Evolutionary conservation across 2,888 invertebrate species (phyloP), one percentile per base, ranked within the genome.

Genomic region (Lepidonotus clava): DNA sequence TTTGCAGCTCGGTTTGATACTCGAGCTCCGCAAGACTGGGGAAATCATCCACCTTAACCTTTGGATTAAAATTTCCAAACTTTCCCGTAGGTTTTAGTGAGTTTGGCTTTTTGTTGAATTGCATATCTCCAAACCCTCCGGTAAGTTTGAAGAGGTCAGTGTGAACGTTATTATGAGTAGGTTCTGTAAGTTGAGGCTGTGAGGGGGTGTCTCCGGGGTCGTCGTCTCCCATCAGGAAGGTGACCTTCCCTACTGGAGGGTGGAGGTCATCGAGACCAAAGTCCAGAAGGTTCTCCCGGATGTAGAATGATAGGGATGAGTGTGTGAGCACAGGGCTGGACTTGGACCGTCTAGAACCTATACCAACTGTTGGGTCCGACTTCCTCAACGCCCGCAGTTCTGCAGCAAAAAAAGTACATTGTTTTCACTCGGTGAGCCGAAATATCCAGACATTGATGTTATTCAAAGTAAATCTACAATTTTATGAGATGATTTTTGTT

Each of bases 281-380:
- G 71, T 71, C 71, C 2, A 36, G 71, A 1, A 71, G 71, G 71
- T 71, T 71, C 36, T 71, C 36, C 4, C 71, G 34, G 34, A 71
- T 18, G 71, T 71, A 71, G 71, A 21, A 36, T 34, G 71, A 71
- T 2, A 71, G 21, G 1, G 36, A 21, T 2, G 34, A 5, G 2
- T 21, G 36, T 2, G 71, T 36, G 36, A 71, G 71, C 5, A 38
- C 21, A 38, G 71, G 71, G 38, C 71, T 71, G 5, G 71, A 71
- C 38, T 71, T 32, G 1, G 36, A 71, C 24, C 71, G 34, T n/a
- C 38, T 1, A 32, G 28, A 28, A 28, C n/a, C n/a, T n/a, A n/a
- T n/a, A n/a, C n/a, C n/a, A n/a, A n/a, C n/a, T n/a, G n/a, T n/a
- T n/a, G n/a, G n/a, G n/a, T n/a, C n/a, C n/a, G n/a, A n/a, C n/a